phyloP scores from a whole-genome alignment of 2,888 invertebrate species.

The Mimas tiliae region DNA sequence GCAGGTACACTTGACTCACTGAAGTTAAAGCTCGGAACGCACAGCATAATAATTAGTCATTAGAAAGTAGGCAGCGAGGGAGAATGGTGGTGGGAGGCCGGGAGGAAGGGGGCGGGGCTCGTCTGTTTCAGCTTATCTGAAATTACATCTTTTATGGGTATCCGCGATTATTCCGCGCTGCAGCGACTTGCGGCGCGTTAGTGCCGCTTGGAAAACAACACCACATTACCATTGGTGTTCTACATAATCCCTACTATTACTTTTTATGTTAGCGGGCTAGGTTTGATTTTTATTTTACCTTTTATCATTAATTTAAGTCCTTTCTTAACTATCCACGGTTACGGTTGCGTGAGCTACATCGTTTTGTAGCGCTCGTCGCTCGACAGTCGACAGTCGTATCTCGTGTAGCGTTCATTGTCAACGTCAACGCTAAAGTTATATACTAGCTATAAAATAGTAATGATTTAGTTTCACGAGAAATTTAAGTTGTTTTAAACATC shows the following conservation, averaged over 20 bases:
- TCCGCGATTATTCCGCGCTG: conserved; percentile 85
- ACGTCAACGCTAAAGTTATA: neutral
- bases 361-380: conserved; percentile 15
- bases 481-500: neutral
- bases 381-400: neutral
- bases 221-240: conserved; percentile 78
- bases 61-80: conserved; percentile 82
- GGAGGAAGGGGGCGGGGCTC: conserved; percentile 73
- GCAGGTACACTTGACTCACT: conserved; percentile 65
- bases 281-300: conserved; percentile 64
- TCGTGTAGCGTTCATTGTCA: conserved; percentile 16
- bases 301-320: conserved; percentile 57
- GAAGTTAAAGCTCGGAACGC: conserved; percentile 82
- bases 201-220: conserved; percentile 78
- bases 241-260: conserved; percentile 80
- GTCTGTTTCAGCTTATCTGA: conserved; percentile 85
- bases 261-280: conserved; percentile 74
- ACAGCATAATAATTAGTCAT: conserved; percentile 85
- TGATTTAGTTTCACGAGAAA: conserved; percentile 15
- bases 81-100: conserved; percentile 53
- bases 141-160: conserved; percentile 85
- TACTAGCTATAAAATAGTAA: neutral
- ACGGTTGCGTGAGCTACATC: conserved; percentile 23
- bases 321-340: conserved; percentile 40
- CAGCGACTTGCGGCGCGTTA: conserved; percentile 82